Percentiles rank a stretch among this genome's conserved stretches.
phyloP scores from a whole-genome alignment of 2,797 vertebrate genomes.

The Dendrocincla tyrannina region DNA sequence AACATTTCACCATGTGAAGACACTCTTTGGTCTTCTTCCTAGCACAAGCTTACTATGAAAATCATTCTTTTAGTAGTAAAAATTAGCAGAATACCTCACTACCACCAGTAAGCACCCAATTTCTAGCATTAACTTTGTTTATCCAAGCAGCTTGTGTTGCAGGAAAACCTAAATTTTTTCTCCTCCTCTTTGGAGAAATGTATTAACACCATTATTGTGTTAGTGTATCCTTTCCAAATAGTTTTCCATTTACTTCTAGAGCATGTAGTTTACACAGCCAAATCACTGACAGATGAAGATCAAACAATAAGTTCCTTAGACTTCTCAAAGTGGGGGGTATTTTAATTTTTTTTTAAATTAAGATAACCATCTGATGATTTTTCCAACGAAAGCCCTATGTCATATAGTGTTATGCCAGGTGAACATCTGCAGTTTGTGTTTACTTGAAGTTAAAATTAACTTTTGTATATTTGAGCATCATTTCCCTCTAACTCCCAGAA shows the following conservation, averaged over 20 bases:
- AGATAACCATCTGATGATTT: not conserved
- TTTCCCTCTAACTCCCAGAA: constrained; percentile 6
- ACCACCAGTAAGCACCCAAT: not conserved
- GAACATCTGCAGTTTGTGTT: not conserved
- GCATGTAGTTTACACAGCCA: not conserved
- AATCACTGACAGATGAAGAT: not conserved
- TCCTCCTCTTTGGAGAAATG: not conserved
- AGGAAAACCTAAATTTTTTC: not conserved
- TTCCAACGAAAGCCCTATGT: not conserved
- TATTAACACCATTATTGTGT: not conserved
- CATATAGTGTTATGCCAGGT: not conserved
- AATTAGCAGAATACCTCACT: not conserved
- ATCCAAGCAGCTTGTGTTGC: not conserved
- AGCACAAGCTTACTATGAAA: not conserved
- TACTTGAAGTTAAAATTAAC: not conserved
- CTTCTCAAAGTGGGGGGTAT: not conserved
- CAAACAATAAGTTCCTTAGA: not conserved
- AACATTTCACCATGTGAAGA: not conserved
- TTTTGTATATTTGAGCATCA: not conserved
- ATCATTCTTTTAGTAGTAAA: not conserved
- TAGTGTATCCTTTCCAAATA: not conserved
- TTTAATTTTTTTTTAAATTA: not conserved
- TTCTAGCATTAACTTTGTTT: not conserved
- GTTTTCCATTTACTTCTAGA: not conserved
- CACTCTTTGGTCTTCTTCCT: not conserved